Evolutionary conservation across 2,113 vertebrate species (phyloP), one percentile per base, ranked within the genome.

Genomic region (Lucifuga dentata): DNA sequence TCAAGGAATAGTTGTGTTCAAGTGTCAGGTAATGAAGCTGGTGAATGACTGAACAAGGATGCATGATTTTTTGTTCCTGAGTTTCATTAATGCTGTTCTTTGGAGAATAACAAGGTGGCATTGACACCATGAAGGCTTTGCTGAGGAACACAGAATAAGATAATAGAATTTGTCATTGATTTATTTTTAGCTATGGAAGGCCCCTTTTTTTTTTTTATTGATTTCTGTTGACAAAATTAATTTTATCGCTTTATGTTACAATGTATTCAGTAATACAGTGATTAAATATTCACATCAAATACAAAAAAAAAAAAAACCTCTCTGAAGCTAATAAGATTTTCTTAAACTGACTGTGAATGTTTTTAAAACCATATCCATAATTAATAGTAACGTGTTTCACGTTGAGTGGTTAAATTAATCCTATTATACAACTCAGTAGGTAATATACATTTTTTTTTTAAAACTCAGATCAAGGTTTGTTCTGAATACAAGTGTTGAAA

Each of bases 291-390:
- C 7, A 29, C 51, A 60, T 63, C 44, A 56, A 16, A 68, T 80
- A 65, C 48, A 32, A 67, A 67, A 46, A 63, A 67, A 44, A 12
- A 77, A n/a, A n/a, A n/a, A n/a, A n/a, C n/a, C n/a, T n/a, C n/a
- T n/a, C n/a, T n/a, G n/a, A n/a, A n/a, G n/a, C n/a, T n/a, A n/a
- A n/a, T n/a, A n/a, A n/a, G n/a, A n/a, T n/a, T n/a, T n/a, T n/a
- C n/a, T n/a, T n/a, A n/a, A n/a, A n/a, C n/a, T n/a, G n/a, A n/a
- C n/a, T n/a, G n/a, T n/a, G n/a, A n/a, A n/a, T n/a, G n/a, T n/a
- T n/a, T n/a, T n/a, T n/a, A n/a, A 46, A 19, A 32, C 32, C 20
- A 33, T 15, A 41, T 3, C 48, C 26, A 29, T 49, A 58, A 58
- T 53, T 9, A 11, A 56, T 61, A 36, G 49, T 43, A 61, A 61